phyloP scores from a whole-genome alignment of 2,113 vertebrate species.

The Scomber scombrus region DNA sequence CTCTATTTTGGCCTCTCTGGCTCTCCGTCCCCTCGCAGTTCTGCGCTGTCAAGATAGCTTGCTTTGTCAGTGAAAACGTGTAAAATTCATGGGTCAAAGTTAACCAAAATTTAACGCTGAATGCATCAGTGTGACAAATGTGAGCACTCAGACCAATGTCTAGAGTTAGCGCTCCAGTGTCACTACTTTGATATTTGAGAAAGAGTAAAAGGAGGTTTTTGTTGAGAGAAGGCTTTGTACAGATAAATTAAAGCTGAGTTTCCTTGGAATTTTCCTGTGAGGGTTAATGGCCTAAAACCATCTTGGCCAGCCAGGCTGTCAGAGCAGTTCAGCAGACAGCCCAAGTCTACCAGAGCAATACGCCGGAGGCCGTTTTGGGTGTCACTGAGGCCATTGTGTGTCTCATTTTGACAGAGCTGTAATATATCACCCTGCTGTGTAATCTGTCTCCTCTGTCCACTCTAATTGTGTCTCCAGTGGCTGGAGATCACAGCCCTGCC shows the following conservation, averaged over 20 bases:
- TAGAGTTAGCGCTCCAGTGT: not conserved
- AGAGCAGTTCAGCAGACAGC: conserved; percentile 41
- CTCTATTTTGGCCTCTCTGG: too few species aligned
- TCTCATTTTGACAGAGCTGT: conserved; percentile 58
- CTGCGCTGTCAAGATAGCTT: too few species aligned
- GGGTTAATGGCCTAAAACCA: conserved; percentile 41
- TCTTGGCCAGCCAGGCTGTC: conserved; percentile 53
- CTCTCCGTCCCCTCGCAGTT: too few species aligned
- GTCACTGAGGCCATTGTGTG: conserved; percentile 58
- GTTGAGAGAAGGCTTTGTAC: not conserved
- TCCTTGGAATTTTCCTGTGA: conserved; percentile 22
- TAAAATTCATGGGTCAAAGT: too few species aligned
- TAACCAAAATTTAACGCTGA: too few species aligned
- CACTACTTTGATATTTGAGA: not conserved
- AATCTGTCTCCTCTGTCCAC: conserved; percentile 61
- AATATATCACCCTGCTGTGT: conserved; percentile 69
- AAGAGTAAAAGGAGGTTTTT: not conserved
- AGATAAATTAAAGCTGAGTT: conserved; percentile 26
- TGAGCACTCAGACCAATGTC: not conserved
- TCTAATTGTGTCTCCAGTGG: conserved; percentile 69
- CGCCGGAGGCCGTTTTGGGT: conserved; percentile 58
- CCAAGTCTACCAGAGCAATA: conserved; percentile 38
- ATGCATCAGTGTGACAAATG: not conserved
- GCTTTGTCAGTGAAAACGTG: too few species aligned
- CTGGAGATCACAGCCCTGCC: conserved; percentile 40